phyloP scores from a whole-genome alignment of 2,888 invertebrate genomes.

The Pocota personata region DNA sequence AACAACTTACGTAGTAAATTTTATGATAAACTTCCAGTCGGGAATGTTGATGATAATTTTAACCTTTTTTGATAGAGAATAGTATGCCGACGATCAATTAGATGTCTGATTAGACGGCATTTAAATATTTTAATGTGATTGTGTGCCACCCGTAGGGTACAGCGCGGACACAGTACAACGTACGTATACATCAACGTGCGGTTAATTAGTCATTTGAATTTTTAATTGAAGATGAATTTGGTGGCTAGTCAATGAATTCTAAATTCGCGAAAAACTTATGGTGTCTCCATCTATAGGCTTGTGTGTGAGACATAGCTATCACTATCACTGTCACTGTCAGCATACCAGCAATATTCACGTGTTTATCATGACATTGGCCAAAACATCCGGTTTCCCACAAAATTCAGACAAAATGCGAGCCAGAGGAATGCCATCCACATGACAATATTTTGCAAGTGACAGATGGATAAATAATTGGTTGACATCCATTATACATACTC shows the following conservation, averaged over 20 bases:
- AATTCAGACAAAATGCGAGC: neutral
- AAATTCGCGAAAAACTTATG: conserved; percentile 20
- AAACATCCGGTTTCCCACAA: conserved; percentile 28
- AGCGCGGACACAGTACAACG: neutral
- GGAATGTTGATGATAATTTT: conserved; percentile 64
- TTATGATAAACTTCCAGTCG: conserved; percentile 41
- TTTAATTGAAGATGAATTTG: conserved; percentile 60
- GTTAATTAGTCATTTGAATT: conserved; percentile 62
- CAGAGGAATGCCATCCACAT: neutral
- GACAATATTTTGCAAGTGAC: neutral
- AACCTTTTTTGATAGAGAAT: conserved; percentile 58
- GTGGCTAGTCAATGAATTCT: conserved; percentile 60
- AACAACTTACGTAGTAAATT: conserved; percentile 39
- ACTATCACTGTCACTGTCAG: conserved; percentile 1
- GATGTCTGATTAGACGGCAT: conserved; percentile 62
- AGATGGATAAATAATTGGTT: conserved; percentile 35
- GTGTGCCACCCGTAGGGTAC: conserved; percentile 34
- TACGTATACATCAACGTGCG: conserved; percentile 35
- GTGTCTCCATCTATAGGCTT: conserved; percentile 40
- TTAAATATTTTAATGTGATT: conserved; percentile 56
- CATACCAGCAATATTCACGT: conserved; percentile 17
- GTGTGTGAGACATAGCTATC: neutral
- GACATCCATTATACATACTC: conserved; percentile 24
- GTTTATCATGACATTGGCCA: neutral
- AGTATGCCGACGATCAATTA: conserved; percentile 63